Conservation (phyloP, 2,113 vertebrate genomes). For the Dunckerocampus dactyliophorus region DNA sequence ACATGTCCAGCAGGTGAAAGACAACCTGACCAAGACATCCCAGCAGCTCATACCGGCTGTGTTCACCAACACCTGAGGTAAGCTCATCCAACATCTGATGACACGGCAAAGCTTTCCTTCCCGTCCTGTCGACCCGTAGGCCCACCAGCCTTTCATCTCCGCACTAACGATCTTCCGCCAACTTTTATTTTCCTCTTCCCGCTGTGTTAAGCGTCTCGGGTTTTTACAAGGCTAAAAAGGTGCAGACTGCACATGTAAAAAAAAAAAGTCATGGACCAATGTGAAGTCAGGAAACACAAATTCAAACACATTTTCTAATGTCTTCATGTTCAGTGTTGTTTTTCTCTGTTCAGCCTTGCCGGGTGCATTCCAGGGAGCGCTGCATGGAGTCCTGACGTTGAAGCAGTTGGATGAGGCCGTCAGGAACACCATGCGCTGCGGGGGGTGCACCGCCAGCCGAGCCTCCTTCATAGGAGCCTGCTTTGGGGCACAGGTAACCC, state of each 20-base stretch:
- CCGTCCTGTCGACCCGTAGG: conserved; percentile 35
- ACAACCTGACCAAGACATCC: conserved; percentile 46
- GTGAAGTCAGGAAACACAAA: not conserved
- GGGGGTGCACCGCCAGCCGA: conserved; percentile 68
- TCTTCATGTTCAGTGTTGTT: not conserved
- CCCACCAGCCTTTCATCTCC: conserved; percentile 49
- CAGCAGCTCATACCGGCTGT: conserved; percentile 62
- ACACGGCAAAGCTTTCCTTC: conserved; percentile 26
- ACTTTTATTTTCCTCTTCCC: conserved; percentile 24
- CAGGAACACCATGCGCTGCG: conserved; percentile 66
- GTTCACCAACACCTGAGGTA: conserved; percentile 72
- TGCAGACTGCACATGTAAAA: conserved; percentile 9
- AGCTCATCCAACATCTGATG: conserved; percentile 38
- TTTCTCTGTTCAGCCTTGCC: conserved; percentile 57
- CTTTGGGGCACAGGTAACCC: conserved; percentile 65
- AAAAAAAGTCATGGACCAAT: not conserved
- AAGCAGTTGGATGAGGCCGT: conserved; percentile 60
- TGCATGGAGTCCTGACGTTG: conserved; percentile 62
- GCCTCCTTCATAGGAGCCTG: conserved; percentile 70
- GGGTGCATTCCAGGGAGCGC: conserved; percentile 68
- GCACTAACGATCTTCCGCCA: conserved; percentile 34
- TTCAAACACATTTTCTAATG: not conserved
- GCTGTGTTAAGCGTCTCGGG: conserved; percentile 27
- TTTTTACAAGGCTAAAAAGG: conserved; percentile 25
- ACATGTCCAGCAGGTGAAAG: conserved; percentile 62